Evolutionary conservation across 2,797 vertebrate species (phyloP).

Genomic region (Carcharodon carcharias): DNA sequence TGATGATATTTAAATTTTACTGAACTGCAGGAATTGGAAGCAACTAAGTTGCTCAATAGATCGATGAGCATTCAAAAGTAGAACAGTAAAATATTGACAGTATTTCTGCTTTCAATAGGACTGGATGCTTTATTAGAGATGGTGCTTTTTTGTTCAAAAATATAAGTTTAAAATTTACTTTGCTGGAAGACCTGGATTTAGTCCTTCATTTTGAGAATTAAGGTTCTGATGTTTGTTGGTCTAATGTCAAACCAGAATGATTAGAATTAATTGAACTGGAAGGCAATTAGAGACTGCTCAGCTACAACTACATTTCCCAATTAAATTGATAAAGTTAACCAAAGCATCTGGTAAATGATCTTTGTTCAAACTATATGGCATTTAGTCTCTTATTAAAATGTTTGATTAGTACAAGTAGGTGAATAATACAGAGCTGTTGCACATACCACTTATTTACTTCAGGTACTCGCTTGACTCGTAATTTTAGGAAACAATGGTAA

Average conservation of each 20-base stretch:
- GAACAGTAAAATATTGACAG: background rate
- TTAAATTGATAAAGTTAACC: background rate
- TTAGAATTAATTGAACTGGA: conserved; percentile 66
- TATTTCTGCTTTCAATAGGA: too few relatives aligned
- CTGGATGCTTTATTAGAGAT: background rate
- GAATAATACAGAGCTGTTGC: conserved; percentile 40
- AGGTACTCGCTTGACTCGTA: background rate
- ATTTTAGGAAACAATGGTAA: conserved; percentile 15
- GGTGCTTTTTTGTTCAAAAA: too few relatives aligned
- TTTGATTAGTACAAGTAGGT: conserved; percentile 36
- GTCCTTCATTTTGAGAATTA: conserved; percentile 59
- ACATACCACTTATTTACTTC: conserved; percentile 10
- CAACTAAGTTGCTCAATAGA: background rate
- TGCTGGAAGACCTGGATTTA: conserved; percentile 62
- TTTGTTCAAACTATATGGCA: background rate
- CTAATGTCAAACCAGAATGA: conserved; percentile 58
- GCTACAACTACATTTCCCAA: background rate
- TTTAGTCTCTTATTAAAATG: conserved; percentile 31
- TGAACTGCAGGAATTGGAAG: background rate
- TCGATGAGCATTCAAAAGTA: background rate
- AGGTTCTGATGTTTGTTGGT: conserved; percentile 61
- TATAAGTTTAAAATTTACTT: too few relatives aligned
- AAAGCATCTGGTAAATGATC: background rate
- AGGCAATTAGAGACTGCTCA: conserved; percentile 49
- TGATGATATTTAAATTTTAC: background rate